phyloP scores from a whole-genome alignment of 2,888 invertebrate species.

The Bedellia somnulentella region DNA sequence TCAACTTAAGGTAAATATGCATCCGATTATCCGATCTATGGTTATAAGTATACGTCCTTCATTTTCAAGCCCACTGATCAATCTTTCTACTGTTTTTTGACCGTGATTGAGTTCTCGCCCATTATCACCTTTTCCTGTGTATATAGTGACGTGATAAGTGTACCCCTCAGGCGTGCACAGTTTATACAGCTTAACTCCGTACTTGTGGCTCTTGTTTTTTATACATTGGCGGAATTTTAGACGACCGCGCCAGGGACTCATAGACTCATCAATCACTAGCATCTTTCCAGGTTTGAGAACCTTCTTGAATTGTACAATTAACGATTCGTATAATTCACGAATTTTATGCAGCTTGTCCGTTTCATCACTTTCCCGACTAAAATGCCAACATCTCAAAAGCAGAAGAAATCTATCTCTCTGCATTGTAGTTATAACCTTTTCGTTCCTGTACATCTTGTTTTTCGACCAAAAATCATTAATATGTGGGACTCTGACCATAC shows the following conservation, averaged over 20 bases:
- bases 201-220: slow-evolving; percentile 17
- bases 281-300: slow-evolving; percentile 14
- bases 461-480: slow-evolving; percentile 11
- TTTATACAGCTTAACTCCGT: slow-evolving; percentile 20
- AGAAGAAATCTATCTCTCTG: slow-evolving; percentile 14
- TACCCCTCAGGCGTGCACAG: slow-evolving; percentile 18
- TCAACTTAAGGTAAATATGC: too few relatives aligned
- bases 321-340: slow-evolving; percentile 6
- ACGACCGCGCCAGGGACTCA: slow-evolving; percentile 20
- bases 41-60: slow-evolving; percentile 12
- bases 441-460: slow-evolving; percentile 13
- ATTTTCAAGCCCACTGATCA: slow-evolving; percentile 10
- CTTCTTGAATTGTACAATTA: slow-evolving; percentile 9
- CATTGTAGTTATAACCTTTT: slow-evolving; percentile 13
- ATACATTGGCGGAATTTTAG: slow-evolving; percentile 19
- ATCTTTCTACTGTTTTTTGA: slow-evolving; percentile 7
- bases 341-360: slow-evolving; percentile 12
- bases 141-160: slow-evolving; percentile 12
- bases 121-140: slow-evolving; percentile 13
- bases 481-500: slow-evolving; percentile 8
- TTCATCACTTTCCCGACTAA: slow-evolving; percentile 11
- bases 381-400: slow-evolving; percentile 16
- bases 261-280: slow-evolving; percentile 19
- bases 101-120: slow-evolving; percentile 7
- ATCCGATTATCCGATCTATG: too few relatives aligned